phyloP scores from a whole-genome alignment of 2,888 invertebrate genomes.

The Melangyna quadrimaculata region DNA sequence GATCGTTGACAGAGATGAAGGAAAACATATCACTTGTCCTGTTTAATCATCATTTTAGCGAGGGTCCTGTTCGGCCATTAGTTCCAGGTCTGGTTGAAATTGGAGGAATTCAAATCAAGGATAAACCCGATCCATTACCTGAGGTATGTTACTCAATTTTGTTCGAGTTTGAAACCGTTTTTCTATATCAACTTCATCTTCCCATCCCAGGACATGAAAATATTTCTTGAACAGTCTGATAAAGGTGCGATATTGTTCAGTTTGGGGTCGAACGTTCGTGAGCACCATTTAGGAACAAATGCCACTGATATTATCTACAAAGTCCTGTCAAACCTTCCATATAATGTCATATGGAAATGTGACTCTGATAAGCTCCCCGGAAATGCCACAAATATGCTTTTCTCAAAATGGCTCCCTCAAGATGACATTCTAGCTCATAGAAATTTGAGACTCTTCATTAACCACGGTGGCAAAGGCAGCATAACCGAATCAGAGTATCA shows the following conservation, averaged over 20 bases:
- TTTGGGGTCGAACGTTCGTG: conserved; percentile 78
- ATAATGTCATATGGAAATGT: conserved; percentile 85
- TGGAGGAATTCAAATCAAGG: conserved; percentile 73
- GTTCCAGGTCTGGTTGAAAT: conserved; percentile 73
- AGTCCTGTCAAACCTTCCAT: conserved; percentile 83
- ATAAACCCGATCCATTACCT: conserved; percentile 71
- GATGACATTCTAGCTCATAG: conserved; percentile 88
- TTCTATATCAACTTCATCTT: background rate
- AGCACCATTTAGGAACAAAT: conserved; percentile 79
- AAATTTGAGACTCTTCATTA: conserved; percentile 82
- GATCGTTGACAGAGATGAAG: conserved; percentile 61
- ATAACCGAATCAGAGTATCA: conserved; percentile 90
- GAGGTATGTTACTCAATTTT: conserved; percentile 46
- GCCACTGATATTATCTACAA: conserved; percentile 82
- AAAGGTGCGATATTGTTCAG: conserved; percentile 80
- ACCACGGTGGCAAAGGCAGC: conserved; percentile 84
- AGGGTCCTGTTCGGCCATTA: conserved; percentile 69
- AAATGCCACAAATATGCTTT: conserved; percentile 77
- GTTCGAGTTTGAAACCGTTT: background rate
- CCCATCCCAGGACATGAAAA: conserved; percentile 73
- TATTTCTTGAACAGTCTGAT: conserved; percentile 75
- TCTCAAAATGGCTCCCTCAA: conserved; percentile 82
- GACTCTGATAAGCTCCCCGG: conserved; percentile 77
- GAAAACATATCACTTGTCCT: conserved; percentile 72
- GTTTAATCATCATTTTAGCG: conserved; percentile 71